Conservation (phyloP, 1,140 invertebrate genomes). For the Drosophila kurseongensis region DNA sequence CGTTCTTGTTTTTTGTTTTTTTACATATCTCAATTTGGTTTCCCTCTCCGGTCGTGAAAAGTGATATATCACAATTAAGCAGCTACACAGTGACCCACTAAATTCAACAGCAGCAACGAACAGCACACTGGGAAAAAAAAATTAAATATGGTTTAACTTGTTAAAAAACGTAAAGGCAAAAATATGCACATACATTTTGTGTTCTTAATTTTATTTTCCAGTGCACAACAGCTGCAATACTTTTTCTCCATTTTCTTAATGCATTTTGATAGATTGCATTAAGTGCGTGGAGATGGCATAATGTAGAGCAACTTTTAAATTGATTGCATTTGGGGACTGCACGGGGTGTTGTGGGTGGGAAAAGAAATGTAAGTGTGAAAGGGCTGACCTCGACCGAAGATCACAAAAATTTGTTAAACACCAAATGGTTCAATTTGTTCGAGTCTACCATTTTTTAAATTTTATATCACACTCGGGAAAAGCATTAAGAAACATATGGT, state of each 20-base stretch:
- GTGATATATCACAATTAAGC: conserved; percentile 80
- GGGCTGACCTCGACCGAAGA: conserved; percentile 56
- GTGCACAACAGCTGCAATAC: conserved; percentile 28
- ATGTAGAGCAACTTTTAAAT: conserved; percentile 70
- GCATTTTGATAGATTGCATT: conserved; percentile 80
- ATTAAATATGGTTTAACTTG: background rate
- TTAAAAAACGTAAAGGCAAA: too few relatives aligned
- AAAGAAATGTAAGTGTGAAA: conserved; percentile 53
- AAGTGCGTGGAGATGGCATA: conserved; percentile 31
- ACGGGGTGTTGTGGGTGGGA: conserved; percentile 24
- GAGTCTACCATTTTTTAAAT: background rate
- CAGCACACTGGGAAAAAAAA: conserved; percentile 7
- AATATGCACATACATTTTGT: too few relatives aligned
- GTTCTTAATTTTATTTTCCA: background rate
- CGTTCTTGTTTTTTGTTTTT: conserved; percentile 4
- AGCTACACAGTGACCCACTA: conserved; percentile 67
- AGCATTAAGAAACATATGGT: conserved; percentile 31
- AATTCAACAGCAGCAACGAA: conserved; percentile 19
- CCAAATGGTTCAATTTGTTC: conserved; percentile 41
- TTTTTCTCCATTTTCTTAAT: conserved; percentile 54
- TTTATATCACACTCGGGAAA: conserved; percentile 7
- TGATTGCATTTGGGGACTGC: conserved; percentile 44
- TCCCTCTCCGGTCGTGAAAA: conserved; percentile 33
- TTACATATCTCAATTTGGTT: conserved; percentile 21
- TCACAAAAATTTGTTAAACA: conserved; percentile 12